phyloP scores from a whole-genome alignment of 2,797 vertebrate genomes.

The Acipenser transmontanus region DNA sequence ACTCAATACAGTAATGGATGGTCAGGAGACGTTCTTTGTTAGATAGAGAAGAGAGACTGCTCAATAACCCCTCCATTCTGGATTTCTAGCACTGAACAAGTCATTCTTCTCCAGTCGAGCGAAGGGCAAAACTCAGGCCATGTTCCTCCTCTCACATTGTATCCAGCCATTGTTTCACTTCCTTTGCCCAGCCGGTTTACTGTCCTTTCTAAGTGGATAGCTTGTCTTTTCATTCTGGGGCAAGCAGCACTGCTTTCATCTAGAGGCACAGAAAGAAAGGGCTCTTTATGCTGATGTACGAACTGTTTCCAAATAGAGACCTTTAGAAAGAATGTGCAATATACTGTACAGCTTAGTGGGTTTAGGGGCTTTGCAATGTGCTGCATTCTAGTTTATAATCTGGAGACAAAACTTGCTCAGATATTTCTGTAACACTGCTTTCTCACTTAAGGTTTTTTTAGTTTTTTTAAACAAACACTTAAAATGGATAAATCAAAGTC shows the following conservation, averaged over 20 bases:
- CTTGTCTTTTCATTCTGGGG: background rate
- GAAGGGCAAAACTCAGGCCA: background rate
- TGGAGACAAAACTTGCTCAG: background rate
- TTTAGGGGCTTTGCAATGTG: background rate
- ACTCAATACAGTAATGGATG: background rate
- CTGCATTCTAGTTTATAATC: background rate
- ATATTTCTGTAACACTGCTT: background rate
- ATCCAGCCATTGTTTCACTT: background rate
- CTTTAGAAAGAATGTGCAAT: background rate
- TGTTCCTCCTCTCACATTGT: background rate
- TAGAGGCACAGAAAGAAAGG: background rate
- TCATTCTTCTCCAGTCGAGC: background rate
- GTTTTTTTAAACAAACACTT: no score
- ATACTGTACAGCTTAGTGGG: background rate
- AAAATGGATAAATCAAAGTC: background rate
- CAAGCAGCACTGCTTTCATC: constrained; percentile 1
- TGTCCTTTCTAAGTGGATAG: background rate
- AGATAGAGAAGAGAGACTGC: background rate
- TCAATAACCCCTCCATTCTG: background rate
- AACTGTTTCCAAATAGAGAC: background rate
- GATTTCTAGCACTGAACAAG: background rate
- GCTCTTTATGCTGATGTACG: background rate
- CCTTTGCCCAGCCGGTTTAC: background rate
- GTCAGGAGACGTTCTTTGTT: background rate
- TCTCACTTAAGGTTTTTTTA: background rate